Evolutionary conservation across 2,888 invertebrate species (phyloP).

Genomic region (Luperina nickerlii): DNA sequence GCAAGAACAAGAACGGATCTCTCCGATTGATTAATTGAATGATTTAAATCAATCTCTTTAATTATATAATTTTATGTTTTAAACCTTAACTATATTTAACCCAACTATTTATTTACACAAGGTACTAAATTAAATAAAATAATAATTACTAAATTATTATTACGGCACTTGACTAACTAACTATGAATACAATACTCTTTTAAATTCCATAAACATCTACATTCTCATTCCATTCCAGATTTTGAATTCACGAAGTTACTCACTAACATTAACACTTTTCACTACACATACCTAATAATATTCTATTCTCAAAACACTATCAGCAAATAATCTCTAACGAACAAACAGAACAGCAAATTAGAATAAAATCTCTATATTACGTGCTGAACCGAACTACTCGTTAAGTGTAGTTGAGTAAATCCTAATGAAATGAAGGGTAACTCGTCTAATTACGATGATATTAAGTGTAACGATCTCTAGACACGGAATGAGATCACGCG

Average conservation of each 20-base stretch:
- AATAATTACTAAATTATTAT: no score
- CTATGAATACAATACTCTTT: background rate
- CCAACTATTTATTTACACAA: no score
- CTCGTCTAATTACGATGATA: conserved; percentile 77
- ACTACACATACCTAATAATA: conserved; percentile 3
- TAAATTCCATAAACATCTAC: background rate
- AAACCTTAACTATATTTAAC: no score
- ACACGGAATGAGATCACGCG: conserved; percentile 77
- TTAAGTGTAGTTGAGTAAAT: conserved; percentile 68
- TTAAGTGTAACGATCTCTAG: conserved; percentile 72
- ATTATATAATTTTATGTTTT: no score
- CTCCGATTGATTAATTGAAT: no score
- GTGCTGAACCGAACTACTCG: conserved; percentile 63
- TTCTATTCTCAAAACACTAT: conserved; percentile 13
- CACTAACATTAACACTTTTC: background rate
- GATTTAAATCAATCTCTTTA: background rate
- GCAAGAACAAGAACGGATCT: background rate
- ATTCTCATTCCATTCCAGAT: background rate
- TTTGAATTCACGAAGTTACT: conserved; percentile 8
- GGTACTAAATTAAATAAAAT: no score
- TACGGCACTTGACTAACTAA: no score
- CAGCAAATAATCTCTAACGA: conserved; percentile 22
- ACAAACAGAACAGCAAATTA: conserved; percentile 41
- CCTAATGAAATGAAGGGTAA: conserved; percentile 76
- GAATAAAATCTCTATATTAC: conserved; percentile 67